These are phyloP conservation scores for Petrocephalus zakoni DNA, from an alignment of 2,113 vertebrate species.

Conservation along the genomic window DNA sequence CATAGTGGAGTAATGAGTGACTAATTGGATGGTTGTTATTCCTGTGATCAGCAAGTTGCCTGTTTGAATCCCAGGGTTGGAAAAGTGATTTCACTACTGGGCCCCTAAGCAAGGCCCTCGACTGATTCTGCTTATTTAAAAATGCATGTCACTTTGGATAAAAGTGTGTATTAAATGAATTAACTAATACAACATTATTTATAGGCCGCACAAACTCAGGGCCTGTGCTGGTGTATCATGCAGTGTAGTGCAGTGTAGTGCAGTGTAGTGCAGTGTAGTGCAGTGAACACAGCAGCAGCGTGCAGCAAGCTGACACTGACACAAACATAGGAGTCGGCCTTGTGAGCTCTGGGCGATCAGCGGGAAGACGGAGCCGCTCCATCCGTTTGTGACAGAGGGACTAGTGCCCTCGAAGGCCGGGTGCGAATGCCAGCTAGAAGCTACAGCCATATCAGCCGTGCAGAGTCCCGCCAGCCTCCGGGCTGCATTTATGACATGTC, in stretches of 20 bases:
- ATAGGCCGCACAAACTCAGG: not conserved
- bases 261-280: too few relatives aligned
- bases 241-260: too few relatives aligned
- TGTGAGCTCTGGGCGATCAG: not conserved
- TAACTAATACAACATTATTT: not conserved
- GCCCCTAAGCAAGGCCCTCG: not conserved
- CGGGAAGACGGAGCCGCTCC: not conserved
- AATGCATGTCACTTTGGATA: not conserved
- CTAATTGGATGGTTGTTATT: not conserved
- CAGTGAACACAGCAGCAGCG: too few relatives aligned
- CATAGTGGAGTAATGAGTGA: not conserved
- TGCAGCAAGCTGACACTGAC: not conserved
- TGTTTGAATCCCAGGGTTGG: not conserved
- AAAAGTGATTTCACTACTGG: not conserved
- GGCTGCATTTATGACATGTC: slow-evolving; percentile 13
- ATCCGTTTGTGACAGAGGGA: not conserved
- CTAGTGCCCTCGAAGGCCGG: not conserved
- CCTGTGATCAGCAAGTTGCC: not conserved
- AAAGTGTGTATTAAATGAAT: not conserved
- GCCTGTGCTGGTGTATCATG: not conserved
- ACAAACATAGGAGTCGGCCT: not conserved
- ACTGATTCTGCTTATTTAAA: not conserved
- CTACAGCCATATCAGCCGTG: not conserved
- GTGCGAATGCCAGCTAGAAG: not conserved
- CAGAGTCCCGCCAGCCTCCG: slow-evolving; percentile 14